These are phyloP conservation scores for Oryzias woworae DNA, from an alignment of 2,113 vertebrate genomes.

Conservation along the genomic window DNA sequence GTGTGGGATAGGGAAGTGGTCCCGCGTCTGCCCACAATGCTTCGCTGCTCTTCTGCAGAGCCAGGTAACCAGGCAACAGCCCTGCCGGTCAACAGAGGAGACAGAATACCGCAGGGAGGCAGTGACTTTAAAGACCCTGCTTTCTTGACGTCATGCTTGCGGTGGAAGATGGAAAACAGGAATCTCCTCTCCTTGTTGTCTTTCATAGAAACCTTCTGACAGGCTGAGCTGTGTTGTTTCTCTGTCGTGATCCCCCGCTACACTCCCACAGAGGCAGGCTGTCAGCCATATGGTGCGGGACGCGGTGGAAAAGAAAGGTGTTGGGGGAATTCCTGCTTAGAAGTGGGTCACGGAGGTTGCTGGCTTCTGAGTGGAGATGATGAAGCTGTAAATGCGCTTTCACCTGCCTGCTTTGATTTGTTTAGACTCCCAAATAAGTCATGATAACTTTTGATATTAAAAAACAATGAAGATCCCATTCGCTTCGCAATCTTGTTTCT, in stretches of 20 bases:
- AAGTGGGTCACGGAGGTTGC: constrained; percentile 52
- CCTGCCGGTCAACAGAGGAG: constrained; percentile 47
- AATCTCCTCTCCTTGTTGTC: constrained; percentile 27
- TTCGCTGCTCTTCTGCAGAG: constrained; percentile 56
- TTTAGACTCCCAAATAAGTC: neutral
- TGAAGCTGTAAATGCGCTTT: constrained; percentile 12
- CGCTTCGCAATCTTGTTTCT: neutral
- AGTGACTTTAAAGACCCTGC: constrained; percentile 60
- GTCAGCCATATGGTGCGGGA: constrained; percentile 52
- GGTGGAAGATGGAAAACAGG: constrained; percentile 14
- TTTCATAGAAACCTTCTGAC: constrained; percentile 18
- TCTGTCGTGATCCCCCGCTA: constrained; percentile 45
- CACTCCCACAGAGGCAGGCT: constrained; percentile 49
- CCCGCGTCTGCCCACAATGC: constrained; percentile 41
- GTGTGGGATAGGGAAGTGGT: constrained; percentile 52
- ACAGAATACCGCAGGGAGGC: constrained; percentile 55
- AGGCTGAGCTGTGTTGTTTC: constrained; percentile 19
- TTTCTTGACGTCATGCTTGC: constrained; percentile 36
- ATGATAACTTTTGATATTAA: constrained; percentile 2
- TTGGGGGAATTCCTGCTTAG: constrained; percentile 47
- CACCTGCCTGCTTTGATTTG: constrained; percentile 1
- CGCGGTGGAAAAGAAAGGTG: constrained; percentile 31
- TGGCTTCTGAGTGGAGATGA: constrained; percentile 6
- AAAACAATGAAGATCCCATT: neutral
- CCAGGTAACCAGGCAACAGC: constrained; percentile 72